Evolutionary conservation across 2,113 vertebrate genomes (phyloP).

Genomic region (Calidris pygmaea): DNA sequence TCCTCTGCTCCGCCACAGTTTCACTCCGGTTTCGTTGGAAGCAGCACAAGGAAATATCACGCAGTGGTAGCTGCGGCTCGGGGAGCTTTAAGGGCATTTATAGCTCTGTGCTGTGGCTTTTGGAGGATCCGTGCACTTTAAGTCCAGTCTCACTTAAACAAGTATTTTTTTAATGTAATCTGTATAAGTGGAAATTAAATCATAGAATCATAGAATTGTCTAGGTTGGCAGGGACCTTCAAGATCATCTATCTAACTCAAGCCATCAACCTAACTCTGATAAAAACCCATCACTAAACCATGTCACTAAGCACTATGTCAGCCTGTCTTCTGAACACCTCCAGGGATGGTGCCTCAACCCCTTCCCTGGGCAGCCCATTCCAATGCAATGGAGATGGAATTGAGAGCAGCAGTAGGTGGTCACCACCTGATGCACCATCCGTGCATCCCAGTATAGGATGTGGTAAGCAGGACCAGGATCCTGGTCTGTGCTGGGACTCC

Average conservation of each 20-base stretch:
- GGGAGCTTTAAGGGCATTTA: background rate
- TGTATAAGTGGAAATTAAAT: background rate
- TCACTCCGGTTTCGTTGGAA: background rate
- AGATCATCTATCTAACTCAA: too few species aligned
- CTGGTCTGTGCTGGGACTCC: fast-evolving
- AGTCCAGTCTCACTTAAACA: background rate
- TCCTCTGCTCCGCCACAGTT: background rate
- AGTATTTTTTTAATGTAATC: background rate
- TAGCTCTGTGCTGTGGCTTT: background rate
- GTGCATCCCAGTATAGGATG: background rate
- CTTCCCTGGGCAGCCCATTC: too few species aligned
- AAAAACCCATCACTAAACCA: too few species aligned
- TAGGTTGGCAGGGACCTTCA: too few species aligned
- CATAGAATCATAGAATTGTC: too few species aligned
- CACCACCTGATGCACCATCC: background rate
- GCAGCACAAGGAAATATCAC: background rate
- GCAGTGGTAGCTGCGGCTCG: fast-evolving
- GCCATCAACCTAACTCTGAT: too few species aligned
- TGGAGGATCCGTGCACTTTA: background rate
- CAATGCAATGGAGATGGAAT: background rate
- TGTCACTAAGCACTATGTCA: too few species aligned
- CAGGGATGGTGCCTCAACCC: too few species aligned
- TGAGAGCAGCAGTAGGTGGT: background rate
- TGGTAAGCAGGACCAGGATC: background rate
- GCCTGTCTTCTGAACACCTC: too few species aligned